Evolutionary conservation across 2,888 invertebrate genomes (phyloP), one percentile per base, ranked within the genome.

Genomic region (Emmelina monodactyla): DNA sequence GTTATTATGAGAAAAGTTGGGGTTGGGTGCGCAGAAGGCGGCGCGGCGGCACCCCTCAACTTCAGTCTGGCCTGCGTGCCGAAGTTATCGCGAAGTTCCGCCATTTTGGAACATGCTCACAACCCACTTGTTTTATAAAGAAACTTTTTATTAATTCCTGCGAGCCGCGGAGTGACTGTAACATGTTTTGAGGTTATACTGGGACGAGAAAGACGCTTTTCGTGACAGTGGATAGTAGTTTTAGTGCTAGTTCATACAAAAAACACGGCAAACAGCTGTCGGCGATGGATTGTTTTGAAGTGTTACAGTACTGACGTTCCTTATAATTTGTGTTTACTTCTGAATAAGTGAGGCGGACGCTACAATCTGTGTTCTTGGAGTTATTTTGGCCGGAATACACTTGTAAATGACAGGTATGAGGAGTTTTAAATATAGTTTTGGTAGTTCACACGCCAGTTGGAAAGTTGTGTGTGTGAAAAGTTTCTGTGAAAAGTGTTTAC

Each of bases 81-180:
- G 80, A 81, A 81, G 79, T 81, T 80, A 76, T 72, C 78, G 70
- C 79, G 67, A 81, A 80, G 79, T 81, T 80, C 81, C 80, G 79
- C 81, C 81, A 81, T 81, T 81, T 81, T 81, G 79, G 80, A 75
- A 80, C 80, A 81, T 81, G 81, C 80, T 81, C 80, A 78, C 80
- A 78, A 78, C 79, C 80, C 75, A 81, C 80, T 81, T 81, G 81
- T 81, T 81, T 81, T 79, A 75, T 78, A 80, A 81, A 81, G 81
- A 81, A 81, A 81, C 80, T 81, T 81, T 81, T 81, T 81, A 80
- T 80, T 80, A 81, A 81, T 80, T 80, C 80, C 75, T 78, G 76
- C 78, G 73, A 78, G 72, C 73, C 78, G 75, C 75, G 76, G 76
- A 76, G 79, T 73, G 73, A 75, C 78, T 75, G 78, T 73, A 72